Percentiles rank a stretch among this genome's conserved stretches.
Conservation (phyloP, 2,797 vertebrate genomes). For the Sebastes itinus region DNA sequence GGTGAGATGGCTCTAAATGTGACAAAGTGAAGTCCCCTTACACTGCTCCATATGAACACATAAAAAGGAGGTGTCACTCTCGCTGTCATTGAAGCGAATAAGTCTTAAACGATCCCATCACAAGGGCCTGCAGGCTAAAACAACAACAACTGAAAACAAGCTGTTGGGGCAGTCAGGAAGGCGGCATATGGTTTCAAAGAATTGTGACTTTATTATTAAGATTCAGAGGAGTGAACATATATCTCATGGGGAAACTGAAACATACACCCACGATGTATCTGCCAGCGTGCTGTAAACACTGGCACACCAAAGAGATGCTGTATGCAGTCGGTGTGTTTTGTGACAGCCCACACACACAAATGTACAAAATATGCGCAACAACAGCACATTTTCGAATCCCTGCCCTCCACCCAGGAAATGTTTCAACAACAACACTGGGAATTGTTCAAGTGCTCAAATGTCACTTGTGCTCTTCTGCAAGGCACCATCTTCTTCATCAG, state of each 20-base stretch:
- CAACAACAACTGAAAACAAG: slow-evolving; percentile 37
- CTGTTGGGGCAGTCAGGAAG: slow-evolving; percentile 3
- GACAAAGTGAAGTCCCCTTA: slow-evolving; percentile 39
- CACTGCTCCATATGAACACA: slow-evolving; percentile 31
- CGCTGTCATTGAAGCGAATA: slow-evolving; percentile 35
- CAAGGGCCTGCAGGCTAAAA: slow-evolving; percentile 29
- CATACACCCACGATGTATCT: slow-evolving; percentile 29
- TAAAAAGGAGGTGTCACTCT: slow-evolving; percentile 52
- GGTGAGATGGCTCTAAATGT: slow-evolving; percentile 49
- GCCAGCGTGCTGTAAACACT: slow-evolving; percentile 25
- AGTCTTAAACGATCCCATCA: slow-evolving; percentile 57
- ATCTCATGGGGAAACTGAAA: slow-evolving; percentile 42
- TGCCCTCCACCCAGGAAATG: slow-evolving; percentile 5
- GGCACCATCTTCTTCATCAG: slow-evolving; percentile 33
- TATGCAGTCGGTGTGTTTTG: background rate
- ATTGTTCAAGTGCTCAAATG: slow-evolving; percentile 22
- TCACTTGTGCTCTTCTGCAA: slow-evolving; percentile 21
- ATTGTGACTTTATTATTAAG: slow-evolving; percentile 5
- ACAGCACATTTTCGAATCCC: slow-evolving; percentile 25
- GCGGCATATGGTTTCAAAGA: slow-evolving; percentile 30
- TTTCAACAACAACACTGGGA: slow-evolving; percentile 34
- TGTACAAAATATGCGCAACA: slow-evolving; percentile 5
- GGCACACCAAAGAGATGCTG: slow-evolving; percentile 15
- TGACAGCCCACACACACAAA: slow-evolving; percentile 19
- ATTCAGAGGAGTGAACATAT: slow-evolving; percentile 35